Evolutionary conservation across 2,888 invertebrate species (phyloP), one percentile per base, ranked within the genome.

Genomic region (Lydus trimaculatus): DNA sequence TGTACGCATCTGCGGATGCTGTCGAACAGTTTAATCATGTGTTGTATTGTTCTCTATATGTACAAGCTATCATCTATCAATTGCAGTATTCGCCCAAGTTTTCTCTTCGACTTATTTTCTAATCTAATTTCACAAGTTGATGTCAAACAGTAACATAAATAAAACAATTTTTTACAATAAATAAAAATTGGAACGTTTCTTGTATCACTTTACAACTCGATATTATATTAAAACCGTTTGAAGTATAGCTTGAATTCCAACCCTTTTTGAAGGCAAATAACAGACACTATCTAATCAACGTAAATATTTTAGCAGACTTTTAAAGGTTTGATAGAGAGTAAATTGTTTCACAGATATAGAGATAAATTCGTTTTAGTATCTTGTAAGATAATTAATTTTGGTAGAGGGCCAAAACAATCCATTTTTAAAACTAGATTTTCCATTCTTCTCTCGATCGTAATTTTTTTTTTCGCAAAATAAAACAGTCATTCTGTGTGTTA

Each of bases 1-100:
- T 70, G 70, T 66, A 66, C 70, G 70, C 70, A 66, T 70, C 70
- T 70, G 70, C 63, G 69, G 69, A 66, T 66, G 69, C 63, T 69
- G 69, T 69, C 69, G 69, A 69, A 69, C 69, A 61, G 63, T 69
- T 69, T 69, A 69, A 69, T 69, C 69, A 69, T 66, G 69, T 69
- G 69, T 69, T 66, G 69, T 66, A 69, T 69, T 69, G 69, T 69
- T 69, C 69, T 60, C 58, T 66, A 5, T 20, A 5, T 43, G 23
- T 20, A 60, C 61, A 65, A 65, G 65, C 52, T 61, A 63, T 65
- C 69, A 68, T 68, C 64, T 52, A 25, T 20, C 48, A 48, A 20
- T 20, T 20, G 48, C 48, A 48, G 17, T 17, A 4, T 43, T 36
- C 63, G 33, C 48, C n/a, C 56, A 64, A 64, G 61, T 64, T 58